Evolutionary conservation across 2,888 invertebrate genomes (phyloP), one percentile per base, ranked within the genome.

Genomic region (Cataglyphis cursor): DNA sequence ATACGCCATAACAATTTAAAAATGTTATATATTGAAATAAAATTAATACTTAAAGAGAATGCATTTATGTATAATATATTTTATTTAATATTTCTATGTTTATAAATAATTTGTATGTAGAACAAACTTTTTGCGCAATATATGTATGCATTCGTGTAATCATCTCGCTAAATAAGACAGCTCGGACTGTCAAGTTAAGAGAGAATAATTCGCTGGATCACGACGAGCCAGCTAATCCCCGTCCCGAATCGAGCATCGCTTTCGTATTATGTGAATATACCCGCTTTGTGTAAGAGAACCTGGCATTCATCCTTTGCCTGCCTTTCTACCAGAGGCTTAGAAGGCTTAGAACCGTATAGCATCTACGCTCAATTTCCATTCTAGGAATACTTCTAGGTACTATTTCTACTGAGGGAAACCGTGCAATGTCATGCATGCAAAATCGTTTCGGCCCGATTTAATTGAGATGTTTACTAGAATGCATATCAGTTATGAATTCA

Each of bases 141-240:
- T 35, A 2, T 8, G 31, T 35, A 2, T 44, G 59, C 59, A 44
- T 28, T 44, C 18, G 5, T 51, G n/a, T 31, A 59, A 70, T 72
- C 44, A 24, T 31, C 24, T 41, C 12, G 28, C 54, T 78, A 80
- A 80, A 80, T 80, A 80, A 80, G 78, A 80, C 78, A 70, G 70
- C 35, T 15, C 41, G 6, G 70, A 59, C 62, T 62, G 82, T 83
- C 81, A 64, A 62, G 48, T 57, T 28, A n/a, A 24, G 41, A 31
- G 51, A 54, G 61, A 85, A 68, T 75, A 87, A 88, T 88, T 88
- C 82, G 86, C 78, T 66, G 84, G 80, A 84, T 87, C 82, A 82
- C 61, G 64, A 61, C 54, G 65, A 78, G 78, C 65, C 28, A 62
- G 81, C 82, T 88, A 85, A 88, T 88, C 83, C 85, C 68, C 51